Evolutionary conservation across 2,888 invertebrate genomes (phyloP), one percentile per base, ranked within the genome.

Genomic region (Campopleginae sp.): DNA sequence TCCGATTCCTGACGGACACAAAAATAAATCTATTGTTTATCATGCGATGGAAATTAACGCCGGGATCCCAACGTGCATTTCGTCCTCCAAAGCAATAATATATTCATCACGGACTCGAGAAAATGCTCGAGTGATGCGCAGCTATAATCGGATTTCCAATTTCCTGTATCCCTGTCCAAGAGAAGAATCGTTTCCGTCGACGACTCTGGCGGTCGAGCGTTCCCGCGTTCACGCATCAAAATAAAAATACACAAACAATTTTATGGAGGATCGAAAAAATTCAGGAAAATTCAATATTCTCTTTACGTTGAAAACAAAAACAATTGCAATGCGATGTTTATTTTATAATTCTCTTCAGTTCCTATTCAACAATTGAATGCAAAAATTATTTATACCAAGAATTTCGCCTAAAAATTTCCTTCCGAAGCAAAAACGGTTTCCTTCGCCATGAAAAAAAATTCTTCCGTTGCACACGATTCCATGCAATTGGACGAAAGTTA

Each of bases 101-200:
- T 58, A 58, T 58, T 58, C 27, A 4, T 58, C 58, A 12, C 27
- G 27, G 58, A 27, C 14, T 14, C 27, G 68, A 75, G 63, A 61
- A 77, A 66, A 68, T 27, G 44, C 10, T 51, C 44, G 75, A 81
- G 74, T 79, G 81, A 80, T 78, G 78, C 61, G 74, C 31, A n/a
- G 58, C 58, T 84, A 84, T 86, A 85, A 85, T 85, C 78, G 85
- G 75, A 85, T 85, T 51, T 79, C 71, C 82, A 82, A 80, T 86
- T 83, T 82, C 85, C 82, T 68, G 83, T 80, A 80, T 83, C 72
- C 68, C 44, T 80, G 80, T 77, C 76, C 82, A 76, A 74, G 80
- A 80, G 83, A 80, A 83, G 76, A 83, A 86, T 82, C 74, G 80
- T 80, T 80, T 80, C 83, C 85, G 82, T 76, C 83, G 61, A 65